phyloP scores from a whole-genome alignment of 2,797 vertebrate species.

The Adelosebastes latens region DNA sequence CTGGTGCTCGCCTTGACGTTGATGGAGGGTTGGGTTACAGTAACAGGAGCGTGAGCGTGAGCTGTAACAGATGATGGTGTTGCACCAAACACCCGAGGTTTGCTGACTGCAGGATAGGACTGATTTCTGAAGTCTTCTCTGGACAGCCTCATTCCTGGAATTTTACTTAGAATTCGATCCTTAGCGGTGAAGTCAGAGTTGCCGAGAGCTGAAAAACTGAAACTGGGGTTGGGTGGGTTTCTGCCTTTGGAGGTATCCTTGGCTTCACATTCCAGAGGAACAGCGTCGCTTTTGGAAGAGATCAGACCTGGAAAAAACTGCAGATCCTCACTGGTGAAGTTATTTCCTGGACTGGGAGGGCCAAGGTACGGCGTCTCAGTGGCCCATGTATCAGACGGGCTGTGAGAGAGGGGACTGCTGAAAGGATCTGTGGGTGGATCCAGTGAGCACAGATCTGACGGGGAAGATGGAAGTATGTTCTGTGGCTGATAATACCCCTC shows the following conservation, averaged over 20 bases:
- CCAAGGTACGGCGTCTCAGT: constrained; percentile 84
- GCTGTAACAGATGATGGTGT: constrained; percentile 29
- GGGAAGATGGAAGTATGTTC: constrained; percentile 80
- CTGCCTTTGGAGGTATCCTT: constrained; percentile 75
- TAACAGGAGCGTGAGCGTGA: constrained; percentile 68
- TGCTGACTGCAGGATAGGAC: constrained; percentile 37
- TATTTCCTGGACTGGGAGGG: constrained; percentile 83
- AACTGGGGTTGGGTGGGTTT: constrained; percentile 49
- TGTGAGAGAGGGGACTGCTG: constrained; percentile 86
- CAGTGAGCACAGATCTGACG: constrained; percentile 82
- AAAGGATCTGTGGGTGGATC: constrained; percentile 84
- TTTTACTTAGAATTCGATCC: constrained; percentile 69
- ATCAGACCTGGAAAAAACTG: constrained; percentile 81
- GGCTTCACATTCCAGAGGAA: constrained; percentile 67
- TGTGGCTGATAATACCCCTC: constrained; percentile 85
- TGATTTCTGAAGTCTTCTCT: constrained; percentile 74
- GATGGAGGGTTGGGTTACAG: constrained; percentile 47
- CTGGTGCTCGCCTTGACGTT: constrained; percentile 55
- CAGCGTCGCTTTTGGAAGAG: constrained; percentile 74
- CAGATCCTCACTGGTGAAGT: constrained; percentile 81
- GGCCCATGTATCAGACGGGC: constrained; percentile 83
- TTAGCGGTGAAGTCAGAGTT: constrained; percentile 63
- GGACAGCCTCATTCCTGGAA: constrained; percentile 52
- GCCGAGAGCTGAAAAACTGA: constrained; percentile 58
- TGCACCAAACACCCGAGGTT: constrained; percentile 51